Conservation (phyloP, 2,888 invertebrate species). For the Ormyrus pomaceus region DNA sequence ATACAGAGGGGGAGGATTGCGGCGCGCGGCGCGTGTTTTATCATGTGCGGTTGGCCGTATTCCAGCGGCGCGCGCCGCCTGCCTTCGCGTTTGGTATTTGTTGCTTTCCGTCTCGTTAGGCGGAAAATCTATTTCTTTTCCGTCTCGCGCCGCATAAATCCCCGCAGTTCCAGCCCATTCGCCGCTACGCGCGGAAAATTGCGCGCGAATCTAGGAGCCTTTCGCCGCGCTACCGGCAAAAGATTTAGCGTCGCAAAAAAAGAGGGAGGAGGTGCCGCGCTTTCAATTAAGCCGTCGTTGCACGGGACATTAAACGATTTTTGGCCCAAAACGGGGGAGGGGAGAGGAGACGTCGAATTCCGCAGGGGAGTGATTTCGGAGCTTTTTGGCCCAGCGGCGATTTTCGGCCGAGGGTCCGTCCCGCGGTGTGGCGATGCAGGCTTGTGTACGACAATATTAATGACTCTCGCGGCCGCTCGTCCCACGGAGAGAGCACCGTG, state of each 20-base stretch:
- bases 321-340: too few species aligned
- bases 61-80: slow-evolving; percentile 59
- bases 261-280: neutral
- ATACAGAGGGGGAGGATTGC: neutral
- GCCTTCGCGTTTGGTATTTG: slow-evolving; percentile 62
- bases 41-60: slow-evolving; percentile 66
- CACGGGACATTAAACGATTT: slow-evolving; percentile 7
- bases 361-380: too few species aligned
- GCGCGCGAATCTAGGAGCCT: neutral
- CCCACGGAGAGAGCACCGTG: too few species aligned
- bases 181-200: slow-evolving; percentile 26
- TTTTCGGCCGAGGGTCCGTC: too few species aligned
- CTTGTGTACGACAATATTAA: too few species aligned
- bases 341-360: too few species aligned
- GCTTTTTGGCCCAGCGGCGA: too few species aligned
- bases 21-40: slow-evolving; percentile 66
- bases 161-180: slow-evolving; percentile 15
- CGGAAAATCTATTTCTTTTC: slow-evolving; percentile 72
- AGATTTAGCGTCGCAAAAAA: too few species aligned
- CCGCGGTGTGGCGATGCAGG: too few species aligned
- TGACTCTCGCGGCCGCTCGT: too few species aligned
- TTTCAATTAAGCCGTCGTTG: slow-evolving; percentile 4
- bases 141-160: slow-evolving; percentile 45
- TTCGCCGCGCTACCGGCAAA: too few species aligned
- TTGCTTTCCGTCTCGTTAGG: slow-evolving; percentile 71